Conservation (phyloP, 2,797 vertebrate genomes). For the Rhinella marina region DNA sequence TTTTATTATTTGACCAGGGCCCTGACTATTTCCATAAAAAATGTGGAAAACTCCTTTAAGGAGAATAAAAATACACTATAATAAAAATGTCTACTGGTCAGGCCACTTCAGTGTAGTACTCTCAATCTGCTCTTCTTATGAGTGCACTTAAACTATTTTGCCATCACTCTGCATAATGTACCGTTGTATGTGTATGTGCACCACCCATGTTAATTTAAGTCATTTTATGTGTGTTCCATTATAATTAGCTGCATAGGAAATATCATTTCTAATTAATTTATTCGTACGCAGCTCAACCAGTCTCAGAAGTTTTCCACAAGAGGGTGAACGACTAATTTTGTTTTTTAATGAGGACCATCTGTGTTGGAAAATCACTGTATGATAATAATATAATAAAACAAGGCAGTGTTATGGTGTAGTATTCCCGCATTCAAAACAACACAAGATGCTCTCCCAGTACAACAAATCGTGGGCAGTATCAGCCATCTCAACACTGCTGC, state of each 20-base stretch:
- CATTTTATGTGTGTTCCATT: conserved; percentile 48
- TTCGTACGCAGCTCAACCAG: conserved; percentile 63
- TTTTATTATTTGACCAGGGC: too few species aligned
- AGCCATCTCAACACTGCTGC: neutral
- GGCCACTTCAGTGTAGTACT: neutral
- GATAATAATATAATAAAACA: conserved; percentile 55
- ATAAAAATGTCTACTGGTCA: conserved; percentile 1
- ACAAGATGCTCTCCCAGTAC: conserved; percentile 32
- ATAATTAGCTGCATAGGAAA: conserved; percentile 64
- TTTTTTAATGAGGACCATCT: conserved; percentile 68
- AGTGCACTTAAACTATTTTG: neutral
- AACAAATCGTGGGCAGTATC: conserved; percentile 18
- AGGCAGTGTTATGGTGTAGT: conserved; percentile 34
- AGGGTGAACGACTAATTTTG: conserved; percentile 67
- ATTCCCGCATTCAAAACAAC: conserved; percentile 43
- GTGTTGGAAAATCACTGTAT: conserved; percentile 51
- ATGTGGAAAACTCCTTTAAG: neutral
- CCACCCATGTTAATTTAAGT: neutral
- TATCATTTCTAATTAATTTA: conserved; percentile 69
- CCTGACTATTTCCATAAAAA: too few species aligned
- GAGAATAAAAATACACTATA: neutral
- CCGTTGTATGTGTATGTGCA: conserved; percentile 38
- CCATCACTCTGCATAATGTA: conserved; percentile 20
- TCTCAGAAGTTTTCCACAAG: conserved; percentile 68
- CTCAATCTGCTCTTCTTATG: conserved; percentile 1